Evolutionary conservation across 2,888 invertebrate genomes (phyloP).

Genomic region (Cataglyphis livida): DNA sequence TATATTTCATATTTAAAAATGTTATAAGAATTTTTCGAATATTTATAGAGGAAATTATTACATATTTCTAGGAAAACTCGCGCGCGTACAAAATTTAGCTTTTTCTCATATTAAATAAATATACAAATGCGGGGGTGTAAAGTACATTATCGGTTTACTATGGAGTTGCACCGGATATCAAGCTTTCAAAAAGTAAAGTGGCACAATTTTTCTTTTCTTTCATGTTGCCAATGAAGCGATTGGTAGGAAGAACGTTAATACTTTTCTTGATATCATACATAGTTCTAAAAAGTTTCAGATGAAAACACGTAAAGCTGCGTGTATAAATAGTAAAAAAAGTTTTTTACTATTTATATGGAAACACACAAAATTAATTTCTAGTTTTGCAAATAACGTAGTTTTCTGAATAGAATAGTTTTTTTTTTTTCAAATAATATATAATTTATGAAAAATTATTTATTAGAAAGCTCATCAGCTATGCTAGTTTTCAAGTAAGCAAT

Average conservation of each 20-base stretch:
- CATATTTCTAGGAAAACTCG: background rate
- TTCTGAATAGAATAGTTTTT: background rate
- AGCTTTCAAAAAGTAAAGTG: slow-evolving; percentile 4
- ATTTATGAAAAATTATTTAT: background rate
- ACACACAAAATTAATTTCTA: background rate
- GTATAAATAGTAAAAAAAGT: no score
- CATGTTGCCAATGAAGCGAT: background rate
- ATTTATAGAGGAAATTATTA: background rate
- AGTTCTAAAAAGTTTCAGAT: background rate
- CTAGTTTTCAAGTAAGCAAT: background rate
- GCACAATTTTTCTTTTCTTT: slow-evolving; percentile 2
- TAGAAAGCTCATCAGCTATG: background rate
- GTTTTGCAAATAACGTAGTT: background rate
- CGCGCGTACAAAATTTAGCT: background rate
- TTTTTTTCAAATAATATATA: background rate
- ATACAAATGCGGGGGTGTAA: background rate
- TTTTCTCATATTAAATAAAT: background rate
- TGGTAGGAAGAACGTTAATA: background rate
- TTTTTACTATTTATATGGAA: background rate
- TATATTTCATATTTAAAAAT: background rate
- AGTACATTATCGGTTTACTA: background rate
- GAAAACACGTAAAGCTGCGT: background rate
- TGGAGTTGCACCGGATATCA: background rate
- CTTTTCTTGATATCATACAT: background rate
- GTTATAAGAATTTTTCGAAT: background rate